Evolutionary conservation across 2,113 vertebrate genomes (phyloP), one percentile per base, ranked within the genome.

Genomic region (Microcebus lehilahytsara): DNA sequence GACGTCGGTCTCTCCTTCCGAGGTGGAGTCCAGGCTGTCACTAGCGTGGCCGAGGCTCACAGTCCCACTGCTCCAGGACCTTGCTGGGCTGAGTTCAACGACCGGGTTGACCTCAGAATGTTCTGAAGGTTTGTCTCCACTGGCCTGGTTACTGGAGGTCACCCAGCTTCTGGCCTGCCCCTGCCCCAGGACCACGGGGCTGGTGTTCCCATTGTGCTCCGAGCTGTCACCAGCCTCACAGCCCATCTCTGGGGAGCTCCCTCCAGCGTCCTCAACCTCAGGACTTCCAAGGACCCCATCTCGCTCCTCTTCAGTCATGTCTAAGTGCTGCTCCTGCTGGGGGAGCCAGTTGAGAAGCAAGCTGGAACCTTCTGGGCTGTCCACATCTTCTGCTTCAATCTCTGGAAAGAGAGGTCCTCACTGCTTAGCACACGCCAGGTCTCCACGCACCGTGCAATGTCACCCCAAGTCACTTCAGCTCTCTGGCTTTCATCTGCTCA

Each of bases 251-350:
- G 53, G 62, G 53, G 46, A 46, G 37, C 71, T 83, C 34, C 93
- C 79, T 37, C 49, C 92, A 71, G 84, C 30, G 11, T 77, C 81
- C 34, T 93, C 86, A 9, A 23, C 67, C 78, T 93, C 86, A 4
- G 49, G n/a, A 85, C 67, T 75, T 93, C 85, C 0, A 19, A 75
- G 2, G n/a, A 13, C 19, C 25, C 9, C 97, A 93, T 91, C 96
- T 92, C 86, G 66, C 94, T 98, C 98, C 22, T 98, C 98, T 93
- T 98, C 98, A 0, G 85, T 96, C 97, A 96, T 89, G 49, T 98
- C 98, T 46, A 30, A 71, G 42, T 92, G 95, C 14, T 71, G 77
- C 34, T 95, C 96, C 60, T 95, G 95, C 53, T 34, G 95, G 0
- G 91, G 93, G 0, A 95, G 96, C 96, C 96, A 98, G 80, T 1